A percentile compares a stretch with the other conserved stretches of the same genome.
Evolutionary conservation across 2,888 invertebrate genomes (phyloP).

Genomic region (Lumbricus terrestris): DNA sequence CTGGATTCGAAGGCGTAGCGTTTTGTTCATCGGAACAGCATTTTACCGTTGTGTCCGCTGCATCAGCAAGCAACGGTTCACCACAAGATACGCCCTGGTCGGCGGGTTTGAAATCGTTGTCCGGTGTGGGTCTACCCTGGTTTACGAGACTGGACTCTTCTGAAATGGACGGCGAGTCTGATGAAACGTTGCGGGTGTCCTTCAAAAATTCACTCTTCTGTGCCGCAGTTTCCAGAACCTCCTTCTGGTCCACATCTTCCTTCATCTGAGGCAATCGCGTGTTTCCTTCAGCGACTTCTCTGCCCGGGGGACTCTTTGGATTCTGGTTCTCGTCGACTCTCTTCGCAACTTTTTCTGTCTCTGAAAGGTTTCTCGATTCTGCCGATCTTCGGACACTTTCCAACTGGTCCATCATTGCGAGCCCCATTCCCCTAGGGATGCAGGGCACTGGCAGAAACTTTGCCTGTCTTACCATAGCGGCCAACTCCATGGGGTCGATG

Average conservation of each 20-base stretch:
- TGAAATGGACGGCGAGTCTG: neutral
- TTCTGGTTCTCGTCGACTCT: constrained; percentile 9
- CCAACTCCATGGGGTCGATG: constrained; percentile 3
- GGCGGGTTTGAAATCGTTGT: neutral
- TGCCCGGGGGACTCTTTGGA: neutral
- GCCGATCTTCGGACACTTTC: neutral
- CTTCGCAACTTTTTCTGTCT: neutral
- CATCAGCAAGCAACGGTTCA: neutral
- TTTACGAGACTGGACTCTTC: neutral
- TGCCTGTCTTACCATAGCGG: neutral
- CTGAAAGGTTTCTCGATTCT: neutral
- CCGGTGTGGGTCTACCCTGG: neutral
- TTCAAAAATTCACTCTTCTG: neutral
- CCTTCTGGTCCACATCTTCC: neutral
- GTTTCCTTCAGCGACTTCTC: neutral
- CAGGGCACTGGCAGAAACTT: neutral
- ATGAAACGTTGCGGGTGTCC: neutral
- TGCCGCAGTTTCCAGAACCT: neutral
- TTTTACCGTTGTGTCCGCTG: neutral
- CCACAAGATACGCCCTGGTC: neutral
- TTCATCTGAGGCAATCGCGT: neutral
- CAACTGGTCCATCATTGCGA: neutral
- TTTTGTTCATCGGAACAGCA: neutral
- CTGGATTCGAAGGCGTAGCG: neutral
- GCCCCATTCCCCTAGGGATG: neutral